These are phyloP conservation scores for Elegia similella DNA, from an alignment of 2,888 invertebrate genomes.

Conservation along the genomic window DNA sequence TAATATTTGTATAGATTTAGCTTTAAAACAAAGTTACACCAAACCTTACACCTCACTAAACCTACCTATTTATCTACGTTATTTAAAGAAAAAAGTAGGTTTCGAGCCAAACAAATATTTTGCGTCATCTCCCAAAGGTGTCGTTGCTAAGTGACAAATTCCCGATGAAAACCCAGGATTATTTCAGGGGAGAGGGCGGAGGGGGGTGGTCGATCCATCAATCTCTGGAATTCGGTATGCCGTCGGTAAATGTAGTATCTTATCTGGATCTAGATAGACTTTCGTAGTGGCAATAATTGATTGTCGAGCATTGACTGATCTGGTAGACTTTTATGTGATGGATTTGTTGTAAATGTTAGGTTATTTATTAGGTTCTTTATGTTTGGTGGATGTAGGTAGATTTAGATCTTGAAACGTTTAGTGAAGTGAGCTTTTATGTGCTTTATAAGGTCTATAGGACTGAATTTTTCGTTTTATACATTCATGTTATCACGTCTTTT, in stretches of 20 bases:
- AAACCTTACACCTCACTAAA: not conserved
- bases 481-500: too few species aligned
- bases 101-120: slow-evolving; percentile 15
- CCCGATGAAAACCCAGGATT: slow-evolving; percentile 50
- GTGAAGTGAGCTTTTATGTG: too few species aligned
- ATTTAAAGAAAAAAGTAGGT: slow-evolving; percentile 12
- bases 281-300: slow-evolving; percentile 29
- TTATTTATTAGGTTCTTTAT: not conserved
- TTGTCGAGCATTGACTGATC: slow-evolving; percentile 23
- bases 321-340: not conserved
- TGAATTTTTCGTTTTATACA: too few species aligned
- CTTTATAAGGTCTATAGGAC: too few species aligned
- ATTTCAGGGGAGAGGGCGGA: slow-evolving; percentile 33
- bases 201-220: slow-evolving; percentile 47
- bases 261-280: slow-evolving; percentile 32
- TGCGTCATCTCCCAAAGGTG: slow-evolving; percentile 44
- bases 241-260: slow-evolving; percentile 40
- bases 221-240: slow-evolving; percentile 47
- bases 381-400: too few species aligned
- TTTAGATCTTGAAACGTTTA: too few species aligned
- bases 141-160: slow-evolving; percentile 59
- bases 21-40: too few species aligned
- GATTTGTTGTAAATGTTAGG: not conserved
- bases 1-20: too few species aligned
- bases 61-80: not conserved